These are phyloP conservation scores for Lepidurus arcticus DNA, from an alignment of 1,140 invertebrate genomes.

Conservation along the genomic window DNA sequence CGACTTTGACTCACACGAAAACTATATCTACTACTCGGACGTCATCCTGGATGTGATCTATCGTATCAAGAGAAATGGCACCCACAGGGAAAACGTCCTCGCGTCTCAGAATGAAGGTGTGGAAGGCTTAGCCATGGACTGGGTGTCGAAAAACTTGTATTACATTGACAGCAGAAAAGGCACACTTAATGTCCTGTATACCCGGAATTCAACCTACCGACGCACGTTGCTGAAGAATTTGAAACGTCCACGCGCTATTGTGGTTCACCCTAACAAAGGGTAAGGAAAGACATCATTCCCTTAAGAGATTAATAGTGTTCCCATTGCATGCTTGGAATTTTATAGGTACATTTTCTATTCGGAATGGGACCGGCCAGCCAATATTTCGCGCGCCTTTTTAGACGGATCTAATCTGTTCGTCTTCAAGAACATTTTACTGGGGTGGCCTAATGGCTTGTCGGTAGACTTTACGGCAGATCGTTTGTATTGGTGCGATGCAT, in stretches of 20 bases:
- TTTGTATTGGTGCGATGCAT: slow-evolving; percentile 91
- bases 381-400: slow-evolving; percentile 82
- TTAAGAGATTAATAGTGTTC: too few relatives aligned
- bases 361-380: slow-evolving; percentile 92
- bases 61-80: slow-evolving; percentile 79
- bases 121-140: slow-evolving; percentile 93
- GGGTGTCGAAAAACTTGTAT: slow-evolving; percentile 94
- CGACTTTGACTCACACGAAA: slow-evolving; percentile 86
- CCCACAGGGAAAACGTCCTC: slow-evolving; percentile 79
- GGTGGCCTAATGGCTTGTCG: slow-evolving; percentile 91
- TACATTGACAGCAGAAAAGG: slow-evolving; percentile 96
- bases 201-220: slow-evolving; percentile 72
- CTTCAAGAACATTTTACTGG: slow-evolving; percentile 86
- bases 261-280: slow-evolving; percentile 91
- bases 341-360: slow-evolving; percentile 77
- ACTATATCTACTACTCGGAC: slow-evolving; percentile 94
- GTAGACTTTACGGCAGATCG: slow-evolving; percentile 82
- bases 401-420: slow-evolving; percentile 80
- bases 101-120: slow-evolving; percentile 96
- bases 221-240: slow-evolving; percentile 79
- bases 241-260: slow-evolving; percentile 87
- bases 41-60: slow-evolving; percentile 96
- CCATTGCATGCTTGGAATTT: slow-evolving; percentile 33
- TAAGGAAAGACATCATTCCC: slow-evolving; percentile 39
- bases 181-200: slow-evolving; percentile 87